phyloP scores from a whole-genome alignment of 2,797 vertebrate species.

The Muraenolepis orangiensis region DNA sequence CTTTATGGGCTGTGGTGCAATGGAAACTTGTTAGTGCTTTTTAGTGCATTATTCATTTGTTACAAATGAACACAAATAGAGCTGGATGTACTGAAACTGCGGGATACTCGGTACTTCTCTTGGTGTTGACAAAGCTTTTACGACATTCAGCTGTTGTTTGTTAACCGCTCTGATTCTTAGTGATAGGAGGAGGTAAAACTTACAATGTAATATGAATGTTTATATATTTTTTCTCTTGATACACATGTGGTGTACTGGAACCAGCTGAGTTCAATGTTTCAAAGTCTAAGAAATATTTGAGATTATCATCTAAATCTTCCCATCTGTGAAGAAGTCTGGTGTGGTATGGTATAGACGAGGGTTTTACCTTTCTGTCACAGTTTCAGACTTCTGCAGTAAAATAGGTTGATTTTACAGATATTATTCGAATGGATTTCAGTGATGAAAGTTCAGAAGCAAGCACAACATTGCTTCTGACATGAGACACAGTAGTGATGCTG shows the following conservation, averaged over 20 bases:
- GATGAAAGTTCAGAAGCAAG: background rate
- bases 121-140: constrained; percentile 3
- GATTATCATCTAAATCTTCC: too few relatives aligned
- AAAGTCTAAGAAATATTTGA: too few relatives aligned
- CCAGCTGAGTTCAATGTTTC: too few relatives aligned
- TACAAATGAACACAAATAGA: background rate
- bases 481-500: background rate
- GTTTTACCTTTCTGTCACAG: background rate
- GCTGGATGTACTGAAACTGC: background rate
- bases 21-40: background rate
- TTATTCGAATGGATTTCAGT: background rate
- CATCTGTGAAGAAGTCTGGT: background rate
- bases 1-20: background rate
- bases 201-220: constrained; percentile 14
- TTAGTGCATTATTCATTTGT: background rate
- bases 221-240: too few relatives aligned
- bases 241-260: background rate
- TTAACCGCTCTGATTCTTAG: constrained; percentile 1
- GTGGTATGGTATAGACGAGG: background rate
- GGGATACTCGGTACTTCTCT: background rate
- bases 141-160: background rate
- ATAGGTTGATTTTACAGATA: too few relatives aligned
- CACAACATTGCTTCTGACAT: background rate
- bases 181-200: constrained; percentile 9
- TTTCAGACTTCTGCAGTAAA: background rate